These are phyloP conservation scores for Synergus umbraculus DNA, from an alignment of 2,888 invertebrate species.

Conservation along the genomic window DNA sequence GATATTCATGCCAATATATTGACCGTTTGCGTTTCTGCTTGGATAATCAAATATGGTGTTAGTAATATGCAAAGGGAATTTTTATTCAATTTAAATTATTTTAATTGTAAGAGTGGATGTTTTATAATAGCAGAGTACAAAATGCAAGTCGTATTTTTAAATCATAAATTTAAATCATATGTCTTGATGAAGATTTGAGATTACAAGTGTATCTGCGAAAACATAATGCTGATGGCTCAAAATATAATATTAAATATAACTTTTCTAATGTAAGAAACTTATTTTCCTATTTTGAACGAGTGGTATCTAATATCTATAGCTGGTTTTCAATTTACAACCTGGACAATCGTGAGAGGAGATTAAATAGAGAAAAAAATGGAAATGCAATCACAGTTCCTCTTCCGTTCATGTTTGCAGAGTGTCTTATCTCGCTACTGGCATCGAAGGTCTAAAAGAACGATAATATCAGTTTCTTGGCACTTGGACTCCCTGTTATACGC, in stretches of 20 bases:
- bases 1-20: conserved; percentile 23
- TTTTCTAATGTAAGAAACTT: neutral
- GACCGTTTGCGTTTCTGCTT: conserved; percentile 24
- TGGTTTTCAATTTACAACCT: conserved; percentile 30
- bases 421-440: conserved; percentile 39
- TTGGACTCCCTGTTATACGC: conserved; percentile 41
- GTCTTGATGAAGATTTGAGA: neutral
- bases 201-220: too few relatives aligned
- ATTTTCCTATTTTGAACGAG: conserved; percentile 14
- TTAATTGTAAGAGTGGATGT: neutral
- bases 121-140: conserved; percentile 3
- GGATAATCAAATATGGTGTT: neutral
- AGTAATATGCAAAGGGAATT: neutral
- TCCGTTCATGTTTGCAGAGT: conserved; percentile 40
- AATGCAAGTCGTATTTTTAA: neutral
- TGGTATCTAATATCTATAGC: conserved; percentile 6
- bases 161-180: too few relatives aligned
- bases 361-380: conserved; percentile 30
- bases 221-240: too few relatives aligned
- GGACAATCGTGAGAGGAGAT: conserved; percentile 29
- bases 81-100: neutral
- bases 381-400: conserved; percentile 41
- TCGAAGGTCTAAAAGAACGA: conserved; percentile 40
- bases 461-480: conserved; percentile 41
- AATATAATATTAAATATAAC: too few relatives aligned